Base-by-base conservation (phyloP, 1,140 invertebrate genomes). In the Diplogasteroides magnus region DNA sequence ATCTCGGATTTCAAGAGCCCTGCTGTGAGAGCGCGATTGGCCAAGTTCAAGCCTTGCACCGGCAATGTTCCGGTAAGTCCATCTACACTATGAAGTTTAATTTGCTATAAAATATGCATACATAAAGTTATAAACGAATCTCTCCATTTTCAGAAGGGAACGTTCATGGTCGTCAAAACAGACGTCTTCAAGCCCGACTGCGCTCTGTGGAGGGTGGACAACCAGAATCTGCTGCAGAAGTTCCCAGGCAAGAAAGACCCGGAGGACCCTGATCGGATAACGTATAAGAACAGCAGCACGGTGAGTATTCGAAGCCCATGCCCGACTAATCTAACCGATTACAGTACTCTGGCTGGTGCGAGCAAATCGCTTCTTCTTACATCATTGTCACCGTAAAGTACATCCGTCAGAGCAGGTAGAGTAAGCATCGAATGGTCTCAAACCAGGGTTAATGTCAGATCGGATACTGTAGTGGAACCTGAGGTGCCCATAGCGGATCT, bases 261-360 rank as follows among this genome's bases (percentile, higher is more conserved):
- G 37, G 37, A 48, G 37, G 6, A 48, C 37, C 25, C 0, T 72
- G 59, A n/a, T 55, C 67, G 0, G 59, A 71, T 15, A 58, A 61
- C 15, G 23, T 75, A 75, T 55, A 70, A 32, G n/a, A 75, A 63
- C 59, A 75, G 74, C 57, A 72, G 69, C 31, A 75, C 74, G 65
- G 74, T 76, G 59, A 59, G 70, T 29, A 62, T 25, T 26, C 67
- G 2, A 6, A 56, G 64, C 6, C 19, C 6, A 48, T 48, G 6
- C 19, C 19, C 19, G 6, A 11, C 37, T 48, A 48, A 48, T 48
- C 6, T 19, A 48, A 48, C 19, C 37, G 37, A 48, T 71, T 76
- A 63, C 66, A 76, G 74, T 76, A 76, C 61, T 76, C 75, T 23
- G 75, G 75, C 32, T 76, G 75, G 75, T 76, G 75, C 48, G 75